A percentile compares a stretch with the other conserved stretches of the same genome.
Evolutionary conservation across 2,797 vertebrate species (phyloP).

Genomic region (Echiichthys vipera): DNA sequence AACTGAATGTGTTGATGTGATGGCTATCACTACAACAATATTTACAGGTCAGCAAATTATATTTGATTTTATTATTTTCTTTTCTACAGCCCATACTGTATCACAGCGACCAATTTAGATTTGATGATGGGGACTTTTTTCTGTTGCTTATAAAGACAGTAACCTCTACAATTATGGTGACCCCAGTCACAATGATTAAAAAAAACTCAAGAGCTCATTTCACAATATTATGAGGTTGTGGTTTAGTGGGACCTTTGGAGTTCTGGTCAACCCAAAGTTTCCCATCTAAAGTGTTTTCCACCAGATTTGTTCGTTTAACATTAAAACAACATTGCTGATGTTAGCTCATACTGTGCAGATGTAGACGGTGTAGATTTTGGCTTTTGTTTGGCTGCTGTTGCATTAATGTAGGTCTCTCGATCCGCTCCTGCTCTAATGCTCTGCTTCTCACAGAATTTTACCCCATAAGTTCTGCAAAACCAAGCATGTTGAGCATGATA

Average conservation of each 20-base stretch:
- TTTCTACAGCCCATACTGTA: slow-evolving; percentile 33
- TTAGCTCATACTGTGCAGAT: slow-evolving; percentile 34
- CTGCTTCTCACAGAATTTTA: background rate
- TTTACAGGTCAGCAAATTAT: slow-evolving; percentile 58
- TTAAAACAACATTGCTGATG: slow-evolving; percentile 36
- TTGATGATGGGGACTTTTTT: slow-evolving; percentile 44
- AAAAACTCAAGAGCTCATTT: slow-evolving; percentile 49
- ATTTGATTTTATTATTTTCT: slow-evolving; percentile 44
- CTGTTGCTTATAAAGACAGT: slow-evolving; percentile 54
- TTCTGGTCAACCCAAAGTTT: slow-evolving; percentile 38
- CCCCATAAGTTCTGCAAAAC: background rate
- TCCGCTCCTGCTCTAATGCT: background rate
- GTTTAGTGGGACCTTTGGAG: slow-evolving; percentile 46
- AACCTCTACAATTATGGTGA: slow-evolving; percentile 64
- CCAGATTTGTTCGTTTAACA: slow-evolving; percentile 25
- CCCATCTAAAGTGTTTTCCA: slow-evolving; percentile 22
- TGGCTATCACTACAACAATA: slow-evolving; percentile 40
- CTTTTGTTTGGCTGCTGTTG: slow-evolving; percentile 15
- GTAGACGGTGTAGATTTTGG: background rate
- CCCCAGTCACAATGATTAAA: slow-evolving; percentile 50
- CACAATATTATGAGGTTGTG: slow-evolving; percentile 55
- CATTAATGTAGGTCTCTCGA: background rate
- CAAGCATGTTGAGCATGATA: background rate
- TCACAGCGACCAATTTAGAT: slow-evolving; percentile 33
- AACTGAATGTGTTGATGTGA: slow-evolving; percentile 44